These are phyloP conservation scores for Dolichoris vasculosae DNA, from an alignment of 1,140 invertebrate genomes.

Conservation along the genomic window DNA sequence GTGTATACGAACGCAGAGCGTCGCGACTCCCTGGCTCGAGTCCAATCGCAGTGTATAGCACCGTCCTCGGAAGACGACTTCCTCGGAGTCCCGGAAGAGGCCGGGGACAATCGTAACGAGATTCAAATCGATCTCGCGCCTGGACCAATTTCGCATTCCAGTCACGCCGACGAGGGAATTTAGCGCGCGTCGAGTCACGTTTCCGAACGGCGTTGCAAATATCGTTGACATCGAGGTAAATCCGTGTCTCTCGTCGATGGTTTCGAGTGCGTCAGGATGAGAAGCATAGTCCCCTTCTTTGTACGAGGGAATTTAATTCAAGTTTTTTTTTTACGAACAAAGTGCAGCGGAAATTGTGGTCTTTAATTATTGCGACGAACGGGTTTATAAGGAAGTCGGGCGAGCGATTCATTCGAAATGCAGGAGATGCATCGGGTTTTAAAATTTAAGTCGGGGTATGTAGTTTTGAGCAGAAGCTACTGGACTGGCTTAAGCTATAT, in stretches of 20 bases:
- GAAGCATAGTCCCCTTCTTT: too few species aligned
- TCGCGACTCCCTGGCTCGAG: neutral
- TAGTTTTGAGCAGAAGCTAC: neutral
- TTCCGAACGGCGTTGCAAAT: neutral
- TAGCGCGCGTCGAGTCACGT: neutral
- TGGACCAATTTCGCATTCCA: neutral
- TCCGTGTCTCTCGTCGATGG: neutral
- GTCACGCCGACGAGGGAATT: neutral
- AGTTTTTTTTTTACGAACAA: too few species aligned
- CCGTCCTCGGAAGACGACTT: neutral
- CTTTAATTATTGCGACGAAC: neutral
- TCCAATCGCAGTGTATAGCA: neutral
- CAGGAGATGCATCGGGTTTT: neutral
- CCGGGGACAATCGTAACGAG: neutral
- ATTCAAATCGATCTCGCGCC: constrained; percentile 18
- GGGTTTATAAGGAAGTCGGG: too few species aligned
- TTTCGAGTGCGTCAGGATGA: too few species aligned
- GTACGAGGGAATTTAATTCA: too few species aligned
- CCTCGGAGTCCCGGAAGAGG: too few species aligned
- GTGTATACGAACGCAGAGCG: neutral
- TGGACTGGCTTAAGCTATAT: neutral
- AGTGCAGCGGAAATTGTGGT: neutral
- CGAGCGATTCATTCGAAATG: neutral
- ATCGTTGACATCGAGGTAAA: neutral
- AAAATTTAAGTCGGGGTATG: neutral